Conservation (phyloP, 2,888 invertebrate genomes). For the Dendrolimus pini region DNA sequence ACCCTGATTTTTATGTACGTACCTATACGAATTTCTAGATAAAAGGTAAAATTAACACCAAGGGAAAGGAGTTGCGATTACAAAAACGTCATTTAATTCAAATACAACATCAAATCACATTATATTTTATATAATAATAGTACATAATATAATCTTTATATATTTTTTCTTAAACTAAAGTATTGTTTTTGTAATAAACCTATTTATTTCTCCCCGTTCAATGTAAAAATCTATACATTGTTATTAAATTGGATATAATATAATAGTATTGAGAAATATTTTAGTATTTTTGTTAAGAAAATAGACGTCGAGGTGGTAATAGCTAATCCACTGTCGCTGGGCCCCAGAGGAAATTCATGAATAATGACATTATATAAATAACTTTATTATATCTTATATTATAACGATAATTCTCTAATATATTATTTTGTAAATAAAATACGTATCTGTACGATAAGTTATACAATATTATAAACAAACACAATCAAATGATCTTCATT, state of each 20-base stretch:
- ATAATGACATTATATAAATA: constrained; percentile 31
- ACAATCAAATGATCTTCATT: constrained; percentile 51
- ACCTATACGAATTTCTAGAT: no score
- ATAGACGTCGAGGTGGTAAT: constrained; percentile 44
- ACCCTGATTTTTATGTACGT: no score
- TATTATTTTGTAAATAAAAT: constrained; percentile 36
- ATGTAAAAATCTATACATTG: constrained; percentile 12
- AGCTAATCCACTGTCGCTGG: constrained; percentile 37
- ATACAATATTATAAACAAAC: constrained; percentile 1
- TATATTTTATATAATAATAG: constrained; percentile 73
- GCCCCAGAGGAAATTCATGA: constrained; percentile 45
- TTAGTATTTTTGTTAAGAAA: constrained; percentile 36
- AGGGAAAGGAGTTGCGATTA: constrained; percentile 68
- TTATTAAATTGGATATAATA: no score
- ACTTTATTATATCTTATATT: constrained; percentile 39
- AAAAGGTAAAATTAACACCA: constrained; percentile 3
- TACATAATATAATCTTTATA: constrained; percentile 66
- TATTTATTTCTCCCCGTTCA: constrained; percentile 23
- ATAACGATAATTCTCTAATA: constrained; percentile 49
- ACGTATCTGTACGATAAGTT: background rate
- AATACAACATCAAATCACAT: constrained; percentile 77
- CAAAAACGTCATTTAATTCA: constrained; percentile 73
- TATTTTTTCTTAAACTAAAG: constrained; percentile 49
- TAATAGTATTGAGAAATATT: no score
- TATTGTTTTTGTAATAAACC: constrained; percentile 42